Evolutionary conservation across 2,113 vertebrate genomes (phyloP).

Genomic region (Poecilia latipinna): DNA sequence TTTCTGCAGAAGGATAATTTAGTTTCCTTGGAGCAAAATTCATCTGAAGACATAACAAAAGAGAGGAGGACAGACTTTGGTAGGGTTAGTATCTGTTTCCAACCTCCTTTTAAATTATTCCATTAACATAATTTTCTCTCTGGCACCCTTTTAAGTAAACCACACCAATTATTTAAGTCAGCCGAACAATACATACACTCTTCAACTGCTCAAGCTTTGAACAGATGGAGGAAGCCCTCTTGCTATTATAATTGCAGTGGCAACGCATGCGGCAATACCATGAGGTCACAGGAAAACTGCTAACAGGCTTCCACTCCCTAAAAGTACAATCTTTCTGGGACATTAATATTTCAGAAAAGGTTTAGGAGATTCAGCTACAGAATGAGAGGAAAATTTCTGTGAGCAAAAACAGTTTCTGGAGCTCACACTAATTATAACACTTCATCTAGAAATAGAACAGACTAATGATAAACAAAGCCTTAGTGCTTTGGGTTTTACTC

Average conservation of each 20-base stretch:
- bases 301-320: slow-evolving; percentile 52
- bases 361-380: slow-evolving; percentile 49
- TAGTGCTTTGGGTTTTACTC: slow-evolving; percentile 17
- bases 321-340: slow-evolving; percentile 61
- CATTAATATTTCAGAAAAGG: slow-evolving; percentile 73
- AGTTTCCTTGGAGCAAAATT: slow-evolving; percentile 73
- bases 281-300: slow-evolving; percentile 58
- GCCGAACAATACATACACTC: slow-evolving; percentile 71
- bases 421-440: slow-evolving; percentile 28
- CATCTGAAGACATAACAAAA: slow-evolving; percentile 69
- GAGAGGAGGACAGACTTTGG: slow-evolving; percentile 65
- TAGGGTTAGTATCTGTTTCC: slow-evolving; percentile 67
- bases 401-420: slow-evolving; percentile 43
- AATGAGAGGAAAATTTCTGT: slow-evolving; percentile 5
- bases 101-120: slow-evolving; percentile 76
- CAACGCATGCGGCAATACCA: slow-evolving; percentile 63
- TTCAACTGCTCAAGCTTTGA: slow-evolving; percentile 64
- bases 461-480: slow-evolving; percentile 36
- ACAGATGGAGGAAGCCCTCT: slow-evolving; percentile 62
- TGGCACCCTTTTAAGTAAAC: slow-evolving; percentile 82
- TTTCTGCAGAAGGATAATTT: slow-evolving; percentile 71
- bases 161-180: slow-evolving; percentile 83
- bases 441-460: slow-evolving; percentile 36
- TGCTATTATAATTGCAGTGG: slow-evolving; percentile 70
- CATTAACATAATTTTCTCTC: slow-evolving; percentile 81